Evolutionary conservation across 2,888 invertebrate species (phyloP), one percentile per base, ranked within the genome.

Genomic region (Meta bourneti): DNA sequence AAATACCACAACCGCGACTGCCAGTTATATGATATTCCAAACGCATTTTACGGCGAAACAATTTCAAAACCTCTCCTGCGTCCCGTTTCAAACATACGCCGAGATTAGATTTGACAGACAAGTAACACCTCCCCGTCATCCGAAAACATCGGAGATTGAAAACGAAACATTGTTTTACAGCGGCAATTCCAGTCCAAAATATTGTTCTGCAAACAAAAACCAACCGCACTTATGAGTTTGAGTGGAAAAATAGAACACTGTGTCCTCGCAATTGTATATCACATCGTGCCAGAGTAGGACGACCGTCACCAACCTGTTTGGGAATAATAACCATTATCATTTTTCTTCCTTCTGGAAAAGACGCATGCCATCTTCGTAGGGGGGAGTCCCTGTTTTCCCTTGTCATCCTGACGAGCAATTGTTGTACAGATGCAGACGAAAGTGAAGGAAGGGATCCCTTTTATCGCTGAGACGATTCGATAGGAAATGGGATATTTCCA

Each of bases 301-400:
- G 34, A 34, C 34, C 34, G 34, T 34, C 34, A 34, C 34, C 34
- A 34, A 34, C 34, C 34, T 34, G 34, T 34, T 34, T 34, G 69
- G 69, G 13, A 81, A 78, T 78, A 78, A 81, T 81, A 81, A 69
- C 80, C 80, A 81, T 69, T 69, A 81, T 69, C 61, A 81, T 81
- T 81, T 69, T 69, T 69, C 48, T 74, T 69, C 48, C 61, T 48
- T 80, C 51, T 34, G 34, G 34, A 34, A 34, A 52, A 52, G 69
- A 34, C 54, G n/a, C 48, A n/a, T 9, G 69, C 11, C 19, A 81
- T 69, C 13, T 51, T 34, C 48, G 48, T 16, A 11, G 34, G 34
- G 34, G 34, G 34, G 34, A 4, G 13, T n/a, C 78, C 48, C 6
- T 51, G 78, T 19, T 79, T 79, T 54, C 8, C 11, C 6, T 9